phyloP scores from a whole-genome alignment of 1,140 invertebrate species.

The Hyphantria cunea region DNA sequence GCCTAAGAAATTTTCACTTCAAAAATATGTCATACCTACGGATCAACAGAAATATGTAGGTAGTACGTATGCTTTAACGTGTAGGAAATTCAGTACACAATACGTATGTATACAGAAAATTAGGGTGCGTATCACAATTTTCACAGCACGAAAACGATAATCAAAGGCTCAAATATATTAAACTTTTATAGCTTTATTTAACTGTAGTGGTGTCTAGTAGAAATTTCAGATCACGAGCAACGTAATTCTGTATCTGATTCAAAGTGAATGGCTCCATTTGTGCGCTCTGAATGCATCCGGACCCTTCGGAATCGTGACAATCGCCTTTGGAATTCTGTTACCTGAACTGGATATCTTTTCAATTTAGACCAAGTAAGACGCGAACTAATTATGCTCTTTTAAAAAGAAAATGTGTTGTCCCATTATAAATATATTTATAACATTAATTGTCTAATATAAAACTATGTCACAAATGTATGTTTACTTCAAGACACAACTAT shows the following conservation, averaged over 20 bases:
- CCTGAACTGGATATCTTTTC: slow-evolving; percentile 22
- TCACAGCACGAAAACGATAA: slow-evolving; percentile 15
- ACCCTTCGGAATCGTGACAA: slow-evolving; percentile 49
- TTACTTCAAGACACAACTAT: no score
- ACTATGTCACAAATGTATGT: no score
- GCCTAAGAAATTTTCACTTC: no score
- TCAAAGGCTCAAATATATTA: slow-evolving; percentile 21
- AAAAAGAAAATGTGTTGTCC: not conserved
- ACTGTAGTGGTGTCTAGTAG: slow-evolving; percentile 29
- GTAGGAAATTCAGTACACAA: no score
- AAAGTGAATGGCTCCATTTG: slow-evolving; percentile 56
- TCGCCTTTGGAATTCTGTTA: slow-evolving; percentile 33
- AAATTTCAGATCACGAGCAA: slow-evolving; percentile 50
- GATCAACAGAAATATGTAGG: no score
- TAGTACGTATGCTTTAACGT: no score
- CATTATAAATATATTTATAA: no score
- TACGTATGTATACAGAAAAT: slow-evolving; percentile 1
- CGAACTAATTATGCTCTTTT: slow-evolving; percentile 17
- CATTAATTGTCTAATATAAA: no score
- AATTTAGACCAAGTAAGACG: slow-evolving; percentile 18
- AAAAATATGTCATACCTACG: no score
- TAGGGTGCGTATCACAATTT: slow-evolving; percentile 8
- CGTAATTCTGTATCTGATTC: slow-evolving; percentile 53
- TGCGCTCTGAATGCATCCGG: slow-evolving; percentile 56
- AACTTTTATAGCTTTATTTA: slow-evolving; percentile 28